Conservation (phyloP, 2,797 vertebrate species). For the Buphagus erythrorhynchus region DNA sequence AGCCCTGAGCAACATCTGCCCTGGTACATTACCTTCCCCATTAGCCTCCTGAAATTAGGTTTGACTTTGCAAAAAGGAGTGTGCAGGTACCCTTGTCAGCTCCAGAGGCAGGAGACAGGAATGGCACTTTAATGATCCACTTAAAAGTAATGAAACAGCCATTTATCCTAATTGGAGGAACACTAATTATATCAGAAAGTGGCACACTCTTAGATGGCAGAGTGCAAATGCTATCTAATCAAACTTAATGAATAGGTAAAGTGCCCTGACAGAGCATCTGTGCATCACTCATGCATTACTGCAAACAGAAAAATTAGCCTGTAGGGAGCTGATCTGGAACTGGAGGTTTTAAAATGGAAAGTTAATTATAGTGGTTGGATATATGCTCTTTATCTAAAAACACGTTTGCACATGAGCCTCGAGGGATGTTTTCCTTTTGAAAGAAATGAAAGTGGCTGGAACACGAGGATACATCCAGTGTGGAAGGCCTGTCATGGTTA, state of each 20-base stretch:
- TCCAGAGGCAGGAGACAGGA: neutral
- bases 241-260: conserved; percentile 40
- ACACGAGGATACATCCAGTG: neutral
- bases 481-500: neutral
- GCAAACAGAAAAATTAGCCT: conserved; percentile 38
- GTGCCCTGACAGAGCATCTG: conserved; percentile 8
- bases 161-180: conserved; percentile 59
- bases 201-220: neutral
- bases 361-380: conserved; percentile 14
- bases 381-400: neutral
- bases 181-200: conserved; percentile 44
- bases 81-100: conserved; percentile 3
- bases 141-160: conserved; percentile 56
- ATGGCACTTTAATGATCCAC: conserved; percentile 51
- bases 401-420: neutral
- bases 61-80: conserved; percentile 2
- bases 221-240: conserved; percentile 47
- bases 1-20: conserved; percentile 12
- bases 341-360: neutral
- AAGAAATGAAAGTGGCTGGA: neutral
- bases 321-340: conserved; percentile 16
- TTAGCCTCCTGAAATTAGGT: conserved; percentile 44
- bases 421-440: neutral
- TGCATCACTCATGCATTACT: neutral
- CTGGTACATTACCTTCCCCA: neutral